Evolutionary conservation across 2,113 vertebrate species (phyloP).

Genomic region (Erpornis zantholeuca): DNA sequence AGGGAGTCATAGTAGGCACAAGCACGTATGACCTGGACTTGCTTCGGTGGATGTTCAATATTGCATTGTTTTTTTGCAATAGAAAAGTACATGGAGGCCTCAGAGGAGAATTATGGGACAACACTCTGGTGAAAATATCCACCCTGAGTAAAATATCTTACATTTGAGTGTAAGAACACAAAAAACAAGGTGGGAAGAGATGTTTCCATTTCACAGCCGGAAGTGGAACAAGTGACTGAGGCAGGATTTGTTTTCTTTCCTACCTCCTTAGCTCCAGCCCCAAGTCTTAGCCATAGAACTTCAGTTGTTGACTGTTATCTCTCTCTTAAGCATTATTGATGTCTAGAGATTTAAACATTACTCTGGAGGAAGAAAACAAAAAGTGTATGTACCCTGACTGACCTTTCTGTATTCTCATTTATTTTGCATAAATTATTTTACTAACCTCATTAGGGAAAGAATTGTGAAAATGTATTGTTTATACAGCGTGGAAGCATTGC

Average conservation of each 20-base stretch:
- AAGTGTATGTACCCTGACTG: slow-evolving; percentile 9
- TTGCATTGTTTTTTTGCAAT: not conserved
- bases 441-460: slow-evolving; percentile 22
- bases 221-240: not conserved
- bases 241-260: not conserved
- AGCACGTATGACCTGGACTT: not conserved
- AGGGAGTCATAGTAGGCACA: not conserved
- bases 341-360: slow-evolving; percentile 34
- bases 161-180: not conserved
- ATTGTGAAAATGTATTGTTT: not conserved
- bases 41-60: not conserved
- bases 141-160: not conserved
- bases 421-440: slow-evolving; percentile 61
- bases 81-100: not conserved
- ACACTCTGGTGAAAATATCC: not conserved
- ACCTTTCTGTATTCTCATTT: slow-evolving; percentile 64
- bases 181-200: not conserved
- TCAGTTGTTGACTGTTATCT: slow-evolving; percentile 14
- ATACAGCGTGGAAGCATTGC: not conserved
- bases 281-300: not conserved
- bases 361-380: not conserved
- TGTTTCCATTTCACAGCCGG: not conserved
- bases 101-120: not conserved
- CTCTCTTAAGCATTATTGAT: slow-evolving; percentile 1
- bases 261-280: not conserved